A percentile compares a stretch with the other conserved stretches of the same genome.
Evolutionary conservation across 1,140 invertebrate species (phyloP).

Genomic region (Drosophila leontia): DNA sequence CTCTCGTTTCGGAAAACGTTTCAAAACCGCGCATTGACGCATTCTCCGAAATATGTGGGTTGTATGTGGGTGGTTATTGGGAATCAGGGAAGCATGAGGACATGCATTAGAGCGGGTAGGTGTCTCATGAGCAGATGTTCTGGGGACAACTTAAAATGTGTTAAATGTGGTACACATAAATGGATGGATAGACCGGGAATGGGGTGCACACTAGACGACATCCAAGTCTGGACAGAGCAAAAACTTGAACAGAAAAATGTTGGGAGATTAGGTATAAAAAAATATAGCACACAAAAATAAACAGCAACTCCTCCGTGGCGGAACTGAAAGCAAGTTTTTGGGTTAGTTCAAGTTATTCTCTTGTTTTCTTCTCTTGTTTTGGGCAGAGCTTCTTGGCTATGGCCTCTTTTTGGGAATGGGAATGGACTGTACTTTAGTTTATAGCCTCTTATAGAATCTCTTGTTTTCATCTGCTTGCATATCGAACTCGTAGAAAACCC

Average conservation of each 20-base stretch:
- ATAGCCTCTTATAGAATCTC: neutral
- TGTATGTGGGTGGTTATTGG: neutral
- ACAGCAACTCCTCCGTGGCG: slow-evolving; percentile 15
- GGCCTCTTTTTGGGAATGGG: slow-evolving; percentile 5
- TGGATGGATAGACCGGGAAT: neutral
- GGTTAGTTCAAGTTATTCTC: slow-evolving; percentile 17
- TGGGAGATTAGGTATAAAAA: neutral
- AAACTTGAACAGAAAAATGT: neutral
- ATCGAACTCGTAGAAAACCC: slow-evolving; percentile 1
- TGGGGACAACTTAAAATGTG: neutral
- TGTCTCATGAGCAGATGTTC: neutral
- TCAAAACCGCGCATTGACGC: slow-evolving; percentile 23
- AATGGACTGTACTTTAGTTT: neutral
- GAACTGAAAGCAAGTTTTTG: slow-evolving; percentile 28
- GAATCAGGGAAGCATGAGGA: neutral
- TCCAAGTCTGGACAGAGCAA: too few relatives aligned
- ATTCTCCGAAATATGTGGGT: slow-evolving; percentile 35
- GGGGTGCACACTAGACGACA: slow-evolving; percentile 12
- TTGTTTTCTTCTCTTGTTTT: slow-evolving; percentile 42
- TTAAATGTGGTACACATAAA: slow-evolving; percentile 8
- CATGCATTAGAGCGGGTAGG: neutral
- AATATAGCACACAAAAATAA: slow-evolving; percentile 4
- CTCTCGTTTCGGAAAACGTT: slow-evolving; percentile 47
- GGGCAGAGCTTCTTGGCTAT: slow-evolving; percentile 44
- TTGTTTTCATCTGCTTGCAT: slow-evolving; percentile 28